Percentiles rank a stretch among this genome's conserved stretches.
Evolutionary conservation across 2,113 vertebrate genomes (phyloP).

Genomic region (Triplophysa dalaica): DNA sequence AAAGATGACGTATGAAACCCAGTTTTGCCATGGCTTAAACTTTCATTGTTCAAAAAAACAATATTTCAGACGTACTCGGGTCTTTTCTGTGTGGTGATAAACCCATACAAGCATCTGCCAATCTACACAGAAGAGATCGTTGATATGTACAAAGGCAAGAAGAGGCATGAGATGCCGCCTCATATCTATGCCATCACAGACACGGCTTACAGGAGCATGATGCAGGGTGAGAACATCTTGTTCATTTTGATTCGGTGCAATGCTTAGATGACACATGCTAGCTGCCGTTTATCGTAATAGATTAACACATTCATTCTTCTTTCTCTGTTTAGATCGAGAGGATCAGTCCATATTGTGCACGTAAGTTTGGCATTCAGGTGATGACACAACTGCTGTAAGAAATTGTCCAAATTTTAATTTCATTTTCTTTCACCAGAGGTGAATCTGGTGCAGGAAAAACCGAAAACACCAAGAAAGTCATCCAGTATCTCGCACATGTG

Average conservation of each 20-base stretch:
- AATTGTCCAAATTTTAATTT: not conserved
- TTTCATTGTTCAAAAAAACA: not conserved
- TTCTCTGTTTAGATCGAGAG: conserved; percentile 68
- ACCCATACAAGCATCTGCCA: conserved; percentile 87
- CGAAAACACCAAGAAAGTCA: conserved; percentile 77
- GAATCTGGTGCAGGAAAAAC: conserved; percentile 78
- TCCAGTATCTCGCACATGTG: conserved; percentile 74
- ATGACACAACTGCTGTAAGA: not conserved
- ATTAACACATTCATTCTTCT: not conserved
- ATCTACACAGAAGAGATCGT: conserved; percentile 89
- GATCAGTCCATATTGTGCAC: conserved; percentile 80
- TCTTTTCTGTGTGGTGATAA: conserved; percentile 91
- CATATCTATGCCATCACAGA: conserved; percentile 91
- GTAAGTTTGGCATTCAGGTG: conserved; percentile 52
- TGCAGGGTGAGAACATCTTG: conserved; percentile 76
- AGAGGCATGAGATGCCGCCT: conserved; percentile 88
- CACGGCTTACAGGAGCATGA: conserved; percentile 88
- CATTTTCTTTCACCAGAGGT: conserved; percentile 57
- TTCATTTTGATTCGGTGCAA: not conserved
- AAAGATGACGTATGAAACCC: not conserved
- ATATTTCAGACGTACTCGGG: conserved; percentile 84
- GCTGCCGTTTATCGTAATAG: too few species aligned
- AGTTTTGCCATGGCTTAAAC: not conserved
- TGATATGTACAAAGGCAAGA: conserved; percentile 92
- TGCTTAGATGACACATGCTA: not conserved